Percentiles rank a stretch among this genome's conserved stretches.
These are phyloP conservation scores for Toxotes jaculatrix DNA, from an alignment of 2,113 vertebrate species.

Conservation along the genomic window DNA sequence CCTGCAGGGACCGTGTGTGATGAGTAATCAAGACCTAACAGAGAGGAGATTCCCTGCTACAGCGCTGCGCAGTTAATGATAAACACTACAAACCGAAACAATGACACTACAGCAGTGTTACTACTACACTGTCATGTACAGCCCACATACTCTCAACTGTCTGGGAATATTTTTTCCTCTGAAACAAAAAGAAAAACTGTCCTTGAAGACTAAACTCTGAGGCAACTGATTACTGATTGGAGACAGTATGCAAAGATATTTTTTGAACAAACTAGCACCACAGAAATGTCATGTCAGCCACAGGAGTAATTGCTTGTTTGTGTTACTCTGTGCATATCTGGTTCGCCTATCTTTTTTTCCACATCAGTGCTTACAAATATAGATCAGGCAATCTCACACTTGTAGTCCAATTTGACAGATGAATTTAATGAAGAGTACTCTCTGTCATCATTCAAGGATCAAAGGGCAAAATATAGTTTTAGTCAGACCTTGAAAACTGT, in stretches of 20 bases:
- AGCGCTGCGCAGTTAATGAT: slow-evolving; percentile 19
- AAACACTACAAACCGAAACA: slow-evolving; percentile 22
- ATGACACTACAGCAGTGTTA: background rate
- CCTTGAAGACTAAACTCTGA: slow-evolving; percentile 8
- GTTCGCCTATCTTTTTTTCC: slow-evolving; percentile 41
- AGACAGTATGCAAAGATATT: slow-evolving; percentile 37
- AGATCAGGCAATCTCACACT: slow-evolving; percentile 52
- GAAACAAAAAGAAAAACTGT: background rate
- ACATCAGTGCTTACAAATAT: slow-evolving; percentile 73
- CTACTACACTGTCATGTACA: background rate
- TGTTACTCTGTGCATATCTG: slow-evolving; percentile 50
- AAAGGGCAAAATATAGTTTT: slow-evolving; percentile 56
- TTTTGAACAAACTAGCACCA: slow-evolving; percentile 47
- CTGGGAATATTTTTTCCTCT: slow-evolving; percentile 4
- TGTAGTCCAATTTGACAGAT: slow-evolving; percentile 52
- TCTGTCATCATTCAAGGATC: slow-evolving; percentile 55
- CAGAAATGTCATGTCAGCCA: slow-evolving; percentile 69
- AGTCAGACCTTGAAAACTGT: slow-evolving; percentile 35
- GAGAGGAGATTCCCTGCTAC: slow-evolving; percentile 34
- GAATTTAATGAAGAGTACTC: slow-evolving; percentile 57
- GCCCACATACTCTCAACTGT: slow-evolving; percentile 23
- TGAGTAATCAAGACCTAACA: slow-evolving; percentile 43
- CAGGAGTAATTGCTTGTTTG: slow-evolving; percentile 72
- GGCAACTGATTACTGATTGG: slow-evolving; percentile 38
- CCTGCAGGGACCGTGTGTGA: slow-evolving; percentile 39